Evolutionary conservation across 2,113 vertebrate species (phyloP).

Genomic region (Thymallus thymallus): DNA sequence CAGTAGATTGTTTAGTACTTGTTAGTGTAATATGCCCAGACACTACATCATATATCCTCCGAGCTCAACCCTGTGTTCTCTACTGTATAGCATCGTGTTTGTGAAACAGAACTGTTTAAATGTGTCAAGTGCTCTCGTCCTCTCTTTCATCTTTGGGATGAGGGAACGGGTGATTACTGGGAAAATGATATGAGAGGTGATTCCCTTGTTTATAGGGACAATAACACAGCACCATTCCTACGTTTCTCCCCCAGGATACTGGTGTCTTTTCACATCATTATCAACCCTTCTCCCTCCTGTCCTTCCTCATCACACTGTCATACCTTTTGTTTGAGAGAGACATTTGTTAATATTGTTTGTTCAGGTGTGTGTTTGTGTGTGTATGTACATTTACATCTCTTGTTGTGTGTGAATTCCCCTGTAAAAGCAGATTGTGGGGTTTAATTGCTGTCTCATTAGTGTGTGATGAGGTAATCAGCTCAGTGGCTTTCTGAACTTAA

Average conservation of each 20-base stretch:
- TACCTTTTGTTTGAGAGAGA: too few species aligned
- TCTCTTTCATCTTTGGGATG: neutral
- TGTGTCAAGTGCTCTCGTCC: neutral
- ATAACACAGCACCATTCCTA: too few species aligned
- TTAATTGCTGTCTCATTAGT: constrained; percentile 93
- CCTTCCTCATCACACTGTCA: too few species aligned
- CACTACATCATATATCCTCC: too few species aligned
- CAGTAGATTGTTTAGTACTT: neutral
- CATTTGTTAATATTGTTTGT: too few species aligned
- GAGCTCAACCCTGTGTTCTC: too few species aligned
- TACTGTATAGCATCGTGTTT: neutral
- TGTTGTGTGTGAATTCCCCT: constrained; percentile 35
- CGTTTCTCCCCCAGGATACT: too few species aligned
- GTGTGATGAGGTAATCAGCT: constrained; percentile 90
- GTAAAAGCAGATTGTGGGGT: constrained; percentile 74
- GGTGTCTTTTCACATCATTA: too few species aligned
- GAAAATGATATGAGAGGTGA: too few species aligned
- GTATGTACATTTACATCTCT: neutral
- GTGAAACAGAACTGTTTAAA: neutral
- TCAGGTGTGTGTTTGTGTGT: neutral
- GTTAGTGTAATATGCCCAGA: neutral
- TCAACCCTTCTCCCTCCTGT: too few species aligned
- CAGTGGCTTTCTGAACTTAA: constrained; percentile 87
- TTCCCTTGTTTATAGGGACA: too few species aligned
- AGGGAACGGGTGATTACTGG: too few species aligned